Evolutionary conservation across 2,888 invertebrate species (phyloP).

Genomic region (Drosophila mimica): DNA sequence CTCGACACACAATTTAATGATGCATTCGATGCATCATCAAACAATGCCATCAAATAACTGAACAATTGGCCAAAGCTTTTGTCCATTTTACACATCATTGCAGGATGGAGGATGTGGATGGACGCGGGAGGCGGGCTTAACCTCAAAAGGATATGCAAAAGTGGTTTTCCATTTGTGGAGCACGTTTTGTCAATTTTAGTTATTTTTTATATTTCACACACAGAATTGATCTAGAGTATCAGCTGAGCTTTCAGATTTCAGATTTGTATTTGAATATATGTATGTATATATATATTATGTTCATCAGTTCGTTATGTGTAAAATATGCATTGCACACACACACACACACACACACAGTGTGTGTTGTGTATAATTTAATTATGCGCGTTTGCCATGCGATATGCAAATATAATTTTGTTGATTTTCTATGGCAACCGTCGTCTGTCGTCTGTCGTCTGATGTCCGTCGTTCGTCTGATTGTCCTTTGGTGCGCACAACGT

Average conservation of each 20-base stretch:
- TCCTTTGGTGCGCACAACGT: not conserved
- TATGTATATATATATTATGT: not conserved
- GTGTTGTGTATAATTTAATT: constrained; percentile 50
- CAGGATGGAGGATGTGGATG: not conserved
- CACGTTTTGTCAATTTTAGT: not conserved
- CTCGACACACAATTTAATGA: constrained; percentile 41
- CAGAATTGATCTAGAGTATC: not conserved
- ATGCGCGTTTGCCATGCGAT: constrained; percentile 48
- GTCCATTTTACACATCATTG: not conserved
- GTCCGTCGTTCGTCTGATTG: no score
- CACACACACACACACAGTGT: not conserved
- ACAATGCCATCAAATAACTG: constrained; percentile 29
- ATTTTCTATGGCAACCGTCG: constrained; percentile 39
- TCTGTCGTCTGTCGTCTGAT: not conserved
- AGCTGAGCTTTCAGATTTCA: not conserved
- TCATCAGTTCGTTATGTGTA: not conserved
- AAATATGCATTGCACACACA: constrained; percentile 1
- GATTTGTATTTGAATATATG: not conserved
- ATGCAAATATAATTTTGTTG: constrained; percentile 57
- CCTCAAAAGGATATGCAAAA: not conserved
- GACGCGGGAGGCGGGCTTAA: no score
- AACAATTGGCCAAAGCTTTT: constrained; percentile 20
- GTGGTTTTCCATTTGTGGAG: not conserved
- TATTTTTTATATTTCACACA: not conserved
- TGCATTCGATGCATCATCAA: constrained; percentile 49